Evolutionary conservation across 2,888 invertebrate species (phyloP), one percentile per base, ranked within the genome.

Genomic region (Tipula unca): DNA sequence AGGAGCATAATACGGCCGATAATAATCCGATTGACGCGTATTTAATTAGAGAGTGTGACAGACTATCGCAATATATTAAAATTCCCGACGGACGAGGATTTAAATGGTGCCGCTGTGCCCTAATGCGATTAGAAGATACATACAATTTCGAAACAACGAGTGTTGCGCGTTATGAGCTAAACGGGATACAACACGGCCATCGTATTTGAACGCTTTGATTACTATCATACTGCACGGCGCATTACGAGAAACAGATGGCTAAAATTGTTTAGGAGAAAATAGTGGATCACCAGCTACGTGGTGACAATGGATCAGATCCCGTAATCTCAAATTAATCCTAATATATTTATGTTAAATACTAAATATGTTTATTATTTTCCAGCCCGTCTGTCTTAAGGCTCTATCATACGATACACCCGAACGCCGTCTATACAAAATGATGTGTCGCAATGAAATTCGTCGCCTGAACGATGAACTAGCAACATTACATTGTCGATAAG

Each of bases 11-110:
- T 85, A 94, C 93, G 89, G 97, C 97, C 1, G 93, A 94, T 89
- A 92, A 93, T 86, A 98, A 99, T 91, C 99, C 99, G 1, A 96
- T 99, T 87, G 98, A 98, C 90, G 98, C 98, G 5, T 99, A 97
- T 91, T 93, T 98, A 39, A 92, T 99, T 85, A 97, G 93, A 94
- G 88, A 97, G 96, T 89, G 93, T 97, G 87, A 95, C 96, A 29
- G 93, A 93, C 88, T 94, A 94, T 88, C 94, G 96, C 85, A 93
- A 92, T 86, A 93, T 94, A 86, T 92, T 96, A 87, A 96, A 96
- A 90, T 97, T 98, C 90, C 99, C 98, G 0, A 95, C 95, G 0
- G 94, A 96, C 87, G 99, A 99, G 90, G 99, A 99, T 91, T 92
- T 99, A 86, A 95, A 95, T 88, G 99, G 99, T 0, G 99, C 99